Conservation (phyloP, 2,888 invertebrate species). For the Callimorpha dominula region DNA sequence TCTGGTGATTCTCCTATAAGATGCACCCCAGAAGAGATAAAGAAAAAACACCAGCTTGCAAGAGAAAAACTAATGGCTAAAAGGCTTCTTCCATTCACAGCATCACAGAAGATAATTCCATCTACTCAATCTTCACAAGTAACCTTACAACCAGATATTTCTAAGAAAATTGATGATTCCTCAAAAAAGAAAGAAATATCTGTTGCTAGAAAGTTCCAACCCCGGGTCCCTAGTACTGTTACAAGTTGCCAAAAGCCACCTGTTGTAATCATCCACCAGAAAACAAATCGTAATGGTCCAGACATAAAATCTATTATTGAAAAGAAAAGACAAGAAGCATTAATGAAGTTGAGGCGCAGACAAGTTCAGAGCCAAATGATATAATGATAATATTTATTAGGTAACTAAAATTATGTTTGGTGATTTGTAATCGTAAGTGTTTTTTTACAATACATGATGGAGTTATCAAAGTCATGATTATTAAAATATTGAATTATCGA, state of each 20-base stretch:
- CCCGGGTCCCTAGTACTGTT: conserved; percentile 59
- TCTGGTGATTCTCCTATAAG: conserved; percentile 75
- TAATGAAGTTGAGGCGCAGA: conserved; percentile 76
- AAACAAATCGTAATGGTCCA: conserved; percentile 37
- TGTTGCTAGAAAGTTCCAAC: conserved; percentile 58
- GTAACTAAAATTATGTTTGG: conserved; percentile 44
- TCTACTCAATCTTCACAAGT: conserved; percentile 33
- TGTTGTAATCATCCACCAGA: conserved; percentile 32
- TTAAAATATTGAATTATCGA: conserved; percentile 1
- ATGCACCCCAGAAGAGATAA: conserved; percentile 88
- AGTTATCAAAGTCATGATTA: conserved; percentile 22
- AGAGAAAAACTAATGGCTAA: conserved; percentile 87
- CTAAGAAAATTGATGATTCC: conserved; percentile 32
- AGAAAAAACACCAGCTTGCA: conserved; percentile 87
- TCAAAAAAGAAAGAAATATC: conserved; percentile 46
- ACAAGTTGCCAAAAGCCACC: conserved; percentile 38
- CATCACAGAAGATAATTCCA: conserved; percentile 58
- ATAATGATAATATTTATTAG: conserved; percentile 31
- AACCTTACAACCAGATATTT: conserved; percentile 17
- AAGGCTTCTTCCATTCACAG: conserved; percentile 76
- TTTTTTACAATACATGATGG: conserved; percentile 28
- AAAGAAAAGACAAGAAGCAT: conserved; percentile 81
- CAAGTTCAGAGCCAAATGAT: conserved; percentile 64
- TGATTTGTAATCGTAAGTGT: conserved; percentile 31
- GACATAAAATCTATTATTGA: conserved; percentile 76